Evolutionary conservation across 2,888 invertebrate species (phyloP).

Genomic region (Spodoptera exigua): DNA sequence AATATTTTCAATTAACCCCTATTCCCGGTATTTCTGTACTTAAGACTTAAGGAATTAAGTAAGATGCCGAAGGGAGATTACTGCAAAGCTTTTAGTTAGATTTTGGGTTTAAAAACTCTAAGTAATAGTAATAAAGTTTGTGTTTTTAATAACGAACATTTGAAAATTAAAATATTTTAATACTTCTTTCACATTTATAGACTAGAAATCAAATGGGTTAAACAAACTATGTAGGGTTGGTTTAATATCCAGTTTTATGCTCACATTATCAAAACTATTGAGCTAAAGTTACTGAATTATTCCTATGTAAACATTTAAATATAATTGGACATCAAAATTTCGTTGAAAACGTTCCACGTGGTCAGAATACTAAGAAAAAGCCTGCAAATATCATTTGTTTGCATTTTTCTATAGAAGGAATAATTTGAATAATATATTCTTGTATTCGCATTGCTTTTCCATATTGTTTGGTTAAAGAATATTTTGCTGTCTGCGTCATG

Average conservation of each 20-base stretch:
- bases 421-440: conserved; percentile 6
- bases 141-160: too few species aligned
- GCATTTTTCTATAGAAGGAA: not conserved
- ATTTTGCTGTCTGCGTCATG: not conserved
- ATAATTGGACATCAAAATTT: not conserved
- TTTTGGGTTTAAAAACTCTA: too few species aligned
- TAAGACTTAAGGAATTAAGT: too few species aligned
- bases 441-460: not conserved
- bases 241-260: conserved; percentile 12
- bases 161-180: too few species aligned
- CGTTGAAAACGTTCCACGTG: conserved; percentile 8
- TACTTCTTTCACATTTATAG: too few species aligned
- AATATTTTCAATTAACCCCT: too few species aligned
- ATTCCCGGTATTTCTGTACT: too few species aligned
- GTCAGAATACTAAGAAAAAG: conserved; percentile 7
- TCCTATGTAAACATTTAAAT: conserved; percentile 5
- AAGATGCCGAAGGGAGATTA: too few species aligned
- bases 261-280: conserved; percentile 25
- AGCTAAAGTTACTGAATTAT: conserved; percentile 1
- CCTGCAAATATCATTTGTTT: conserved; percentile 17
- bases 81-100: too few species aligned
- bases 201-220: too few species aligned
- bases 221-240: conserved; percentile 1
- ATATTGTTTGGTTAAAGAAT: conserved; percentile 12
- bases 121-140: too few species aligned